Evolutionary conservation across 2,113 vertebrate genomes (phyloP), one percentile per base, ranked within the genome.

Genomic region (Alectura lathami): DNA sequence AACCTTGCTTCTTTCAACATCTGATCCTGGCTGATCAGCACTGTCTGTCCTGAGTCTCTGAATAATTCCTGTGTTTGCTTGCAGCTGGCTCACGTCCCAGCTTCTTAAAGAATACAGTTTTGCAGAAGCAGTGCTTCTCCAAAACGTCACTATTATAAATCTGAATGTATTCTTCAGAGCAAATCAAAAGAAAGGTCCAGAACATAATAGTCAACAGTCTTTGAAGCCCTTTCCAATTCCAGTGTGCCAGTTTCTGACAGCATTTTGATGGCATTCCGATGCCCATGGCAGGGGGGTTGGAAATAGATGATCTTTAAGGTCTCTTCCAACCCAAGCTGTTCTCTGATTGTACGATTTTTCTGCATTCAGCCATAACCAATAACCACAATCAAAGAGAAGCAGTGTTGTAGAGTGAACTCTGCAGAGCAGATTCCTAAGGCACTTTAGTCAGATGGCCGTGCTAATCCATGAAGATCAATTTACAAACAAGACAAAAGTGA

Each of bases 381-480:
- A 93, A 40, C 36, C 30, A 13, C 68, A 69, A 78, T 73, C 20
- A 81, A 75, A 89, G 56, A 59, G 54, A 86, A 81, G 62, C 3
- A 22, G 34, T 54, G 63, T 48, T 2, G 0, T 20, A 66, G 73
- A 54, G 48, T 77, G 34, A 63, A 77, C 40, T 83, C 85, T 72
- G 75, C 75, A 74, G 88, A 89, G 47, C 83, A 86, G 68, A 95
- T 83, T 91, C 79, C 43, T 54, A 29, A 72, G 83, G 34, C 78
- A 70, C 45, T 95, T 92, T 17, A 89, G 78, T 76, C 91, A 95
- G 93, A 89, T 93, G 94, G 82, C 60, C 77, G 53, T 79, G 43
- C 42, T 97, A 80, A 85, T 86, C 54, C 64, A 54, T 26, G 68
- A 95, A 89, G 79, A 91, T 62, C 92, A 63, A 89, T 90, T 94